Conservation (phyloP, 1,140 invertebrate genomes). For the Bombus huntii region DNA sequence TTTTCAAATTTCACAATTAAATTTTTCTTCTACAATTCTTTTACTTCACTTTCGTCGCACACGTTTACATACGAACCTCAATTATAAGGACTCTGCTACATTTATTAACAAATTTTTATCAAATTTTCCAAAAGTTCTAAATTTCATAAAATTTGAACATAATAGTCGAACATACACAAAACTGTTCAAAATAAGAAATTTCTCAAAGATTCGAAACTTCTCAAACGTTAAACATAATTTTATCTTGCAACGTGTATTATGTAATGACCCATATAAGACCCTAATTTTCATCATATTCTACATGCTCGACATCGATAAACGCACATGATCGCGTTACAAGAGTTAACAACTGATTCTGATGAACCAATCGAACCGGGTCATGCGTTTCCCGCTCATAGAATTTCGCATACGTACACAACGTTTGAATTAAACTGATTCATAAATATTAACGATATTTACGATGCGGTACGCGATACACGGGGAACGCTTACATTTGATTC, state of each 20-base stretch:
- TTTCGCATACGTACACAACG: background rate
- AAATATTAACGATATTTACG: conserved; percentile 51
- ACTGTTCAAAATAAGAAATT: too few relatives aligned
- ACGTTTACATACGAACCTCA: too few relatives aligned
- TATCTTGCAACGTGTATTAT: background rate
- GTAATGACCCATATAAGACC: background rate
- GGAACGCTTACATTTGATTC: conserved; percentile 7
- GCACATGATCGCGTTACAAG: background rate
- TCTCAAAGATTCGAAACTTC: too few relatives aligned
- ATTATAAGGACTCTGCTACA: too few relatives aligned
- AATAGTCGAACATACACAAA: too few relatives aligned
- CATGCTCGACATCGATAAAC: background rate
- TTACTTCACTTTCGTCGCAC: too few relatives aligned
- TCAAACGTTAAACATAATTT: background rate
- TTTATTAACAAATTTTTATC: too few relatives aligned
- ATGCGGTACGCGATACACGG: conserved; percentile 11
- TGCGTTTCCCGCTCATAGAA: background rate
- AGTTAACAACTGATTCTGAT: background rate
- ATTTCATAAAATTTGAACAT: too few relatives aligned
- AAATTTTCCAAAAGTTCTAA: too few relatives aligned
- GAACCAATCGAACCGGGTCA: background rate
- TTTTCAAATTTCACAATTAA: too few relatives aligned
- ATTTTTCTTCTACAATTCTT: too few relatives aligned
- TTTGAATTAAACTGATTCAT: conserved; percentile 48
- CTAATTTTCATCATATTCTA: background rate